Percentiles rank a stretch among this genome's conserved stretches.
Evolutionary conservation across 2,797 vertebrate species (phyloP).

Genomic region (Scolopax rusticola): DNA sequence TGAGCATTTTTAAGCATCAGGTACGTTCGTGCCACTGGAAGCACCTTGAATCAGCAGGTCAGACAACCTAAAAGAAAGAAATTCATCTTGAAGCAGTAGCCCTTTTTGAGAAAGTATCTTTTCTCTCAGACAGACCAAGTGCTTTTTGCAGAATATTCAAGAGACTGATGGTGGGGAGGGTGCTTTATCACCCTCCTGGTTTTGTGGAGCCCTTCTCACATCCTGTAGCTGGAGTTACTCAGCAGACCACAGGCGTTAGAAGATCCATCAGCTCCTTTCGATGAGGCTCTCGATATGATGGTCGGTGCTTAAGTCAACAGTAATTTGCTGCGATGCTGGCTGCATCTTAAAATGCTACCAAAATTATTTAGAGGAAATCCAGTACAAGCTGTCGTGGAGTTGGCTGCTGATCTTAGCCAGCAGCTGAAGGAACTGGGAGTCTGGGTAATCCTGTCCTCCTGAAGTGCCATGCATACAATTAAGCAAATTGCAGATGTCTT

Average conservation of each 20-base stretch:
- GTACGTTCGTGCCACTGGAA: not conserved
- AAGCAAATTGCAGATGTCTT: not conserved
- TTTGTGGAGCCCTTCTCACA: not conserved
- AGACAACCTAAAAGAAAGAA: not conserved
- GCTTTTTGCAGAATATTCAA: not conserved
- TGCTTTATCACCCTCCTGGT: rapidly evolving
- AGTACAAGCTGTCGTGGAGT: not conserved
- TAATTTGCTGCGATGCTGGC: not conserved
- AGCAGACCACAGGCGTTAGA: not conserved
- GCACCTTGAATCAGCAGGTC: not conserved
- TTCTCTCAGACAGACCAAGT: rapidly evolving
- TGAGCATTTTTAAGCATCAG: not conserved
- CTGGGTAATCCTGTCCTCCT: not conserved
- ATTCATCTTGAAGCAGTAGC: not conserved
- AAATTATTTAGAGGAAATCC: not conserved
- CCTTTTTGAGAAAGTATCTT: not conserved
- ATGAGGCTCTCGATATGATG: not conserved
- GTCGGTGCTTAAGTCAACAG: not conserved
- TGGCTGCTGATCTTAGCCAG: not conserved
- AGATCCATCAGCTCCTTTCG: not conserved
- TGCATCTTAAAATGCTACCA: not conserved
- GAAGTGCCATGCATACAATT: not conserved
- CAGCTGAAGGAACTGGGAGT: not conserved
- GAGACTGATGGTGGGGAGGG: not conserved
- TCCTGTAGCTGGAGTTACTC: not conserved